Evolutionary conservation across 2,888 invertebrate genomes (phyloP), one percentile per base, ranked within the genome.

Genomic region (Omphaloscelis lunosa): DNA sequence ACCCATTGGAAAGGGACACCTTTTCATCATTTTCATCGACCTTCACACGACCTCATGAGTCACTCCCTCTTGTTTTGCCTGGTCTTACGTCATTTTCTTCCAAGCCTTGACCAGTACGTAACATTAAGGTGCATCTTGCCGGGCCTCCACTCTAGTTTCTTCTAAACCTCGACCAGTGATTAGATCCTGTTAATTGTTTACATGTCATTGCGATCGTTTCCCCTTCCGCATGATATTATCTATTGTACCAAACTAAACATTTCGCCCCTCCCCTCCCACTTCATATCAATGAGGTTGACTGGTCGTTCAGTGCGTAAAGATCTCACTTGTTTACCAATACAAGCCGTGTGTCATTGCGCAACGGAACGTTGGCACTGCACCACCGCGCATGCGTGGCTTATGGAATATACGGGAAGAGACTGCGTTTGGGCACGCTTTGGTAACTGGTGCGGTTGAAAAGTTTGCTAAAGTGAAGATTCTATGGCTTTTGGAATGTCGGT

Each of bases 321-420:
- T 79, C 75, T 74, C 68, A 77, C 82, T 87, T 89, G 89, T 89
- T 89, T 89, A 89, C 88, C 84, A 88, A 88, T 87, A 88, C 77
- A 56, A 74, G 58, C 76, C 51, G 81, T 80, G 66, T 85, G 86
- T 80, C 83, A 88, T 87, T 88, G 80, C 86, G 88, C 88, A 88
- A 88, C 75, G 75, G 82, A 89, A 83, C 84, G 88, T 89, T 87
- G 88, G 87, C 88, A 87, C 80, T 89, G 89, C 84, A 86, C 51
- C 72, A 77, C 53, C 75, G 75, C 77, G 69, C 80, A 76, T 82
- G 85, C 83, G 81, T 81, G 76, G 62, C 59, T 2, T 27, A 56
- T n/a, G 45, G 53, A 79, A 83, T 56, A 88, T 79, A 88, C 89
- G 82, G 77, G 71, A 53, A 27, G 51, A 51, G 2, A 84, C 65